A percentile compares a stretch with the other conserved stretches of the same genome.
Conservation (phyloP, 2,113 vertebrate species). For the Donacobius atricapilla region DNA sequence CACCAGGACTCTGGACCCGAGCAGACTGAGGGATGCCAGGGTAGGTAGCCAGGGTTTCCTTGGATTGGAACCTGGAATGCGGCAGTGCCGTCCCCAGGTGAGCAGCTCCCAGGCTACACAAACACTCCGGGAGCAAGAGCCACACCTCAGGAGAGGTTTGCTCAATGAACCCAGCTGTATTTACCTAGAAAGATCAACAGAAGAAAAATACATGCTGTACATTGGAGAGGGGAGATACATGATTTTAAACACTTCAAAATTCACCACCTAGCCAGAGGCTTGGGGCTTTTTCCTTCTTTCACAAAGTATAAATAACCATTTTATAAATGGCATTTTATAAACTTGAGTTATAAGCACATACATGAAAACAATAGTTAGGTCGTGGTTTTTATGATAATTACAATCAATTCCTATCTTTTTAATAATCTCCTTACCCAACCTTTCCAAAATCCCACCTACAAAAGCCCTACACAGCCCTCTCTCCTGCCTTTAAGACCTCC, state of each 20-base stretch:
- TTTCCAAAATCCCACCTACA: not conserved
- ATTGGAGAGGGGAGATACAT: not conserved
- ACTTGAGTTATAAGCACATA: not conserved
- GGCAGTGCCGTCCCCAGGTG: not conserved
- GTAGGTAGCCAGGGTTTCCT: not conserved
- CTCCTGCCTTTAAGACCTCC: not conserved
- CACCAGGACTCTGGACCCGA: fast-evolving
- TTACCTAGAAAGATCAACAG: not conserved
- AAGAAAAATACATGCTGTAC: not conserved
- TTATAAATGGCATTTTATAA: not conserved
- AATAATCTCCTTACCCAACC: not conserved
- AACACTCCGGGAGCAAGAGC: not conserved
- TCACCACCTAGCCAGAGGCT: not conserved
- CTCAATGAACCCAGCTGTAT: not conserved
- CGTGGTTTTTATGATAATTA: not conserved
- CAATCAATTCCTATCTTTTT: not conserved
- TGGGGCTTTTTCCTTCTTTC: not conserved
- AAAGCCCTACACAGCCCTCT: not conserved
- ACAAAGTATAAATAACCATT: not conserved
- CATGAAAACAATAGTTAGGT: not conserved
- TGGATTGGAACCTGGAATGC: not conserved
- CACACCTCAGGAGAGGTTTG: not conserved
- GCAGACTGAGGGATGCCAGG: not conserved
- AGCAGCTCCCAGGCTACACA: not conserved
- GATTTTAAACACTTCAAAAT: not conserved